A percentile compares a stretch with the other conserved stretches of the same genome.
phyloP scores from a whole-genome alignment of 2,888 invertebrate species.

The Dugesia japonica region DNA sequence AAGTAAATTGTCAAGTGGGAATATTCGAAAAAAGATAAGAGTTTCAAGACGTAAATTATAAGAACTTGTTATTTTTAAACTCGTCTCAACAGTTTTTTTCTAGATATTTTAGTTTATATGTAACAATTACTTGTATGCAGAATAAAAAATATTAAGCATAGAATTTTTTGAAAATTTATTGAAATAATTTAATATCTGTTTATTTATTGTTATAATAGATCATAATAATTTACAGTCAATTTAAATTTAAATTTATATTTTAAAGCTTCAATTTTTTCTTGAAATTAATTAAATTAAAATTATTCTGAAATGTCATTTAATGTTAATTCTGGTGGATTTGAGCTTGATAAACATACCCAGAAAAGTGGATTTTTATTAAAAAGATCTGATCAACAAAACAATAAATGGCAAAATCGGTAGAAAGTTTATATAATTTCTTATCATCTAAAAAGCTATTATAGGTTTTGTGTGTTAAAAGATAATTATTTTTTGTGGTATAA shows the following conservation, averaged over 20 bases:
- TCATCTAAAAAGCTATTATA: not conserved
- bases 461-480: not conserved
- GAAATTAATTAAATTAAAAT: not conserved
- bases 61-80: not conserved
- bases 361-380: constrained; percentile 11
- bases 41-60: not conserved
- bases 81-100: not conserved
- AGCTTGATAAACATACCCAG: not conserved
- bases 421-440: not conserved
- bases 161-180: too few species aligned
- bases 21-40: not conserved
- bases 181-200: too few species aligned
- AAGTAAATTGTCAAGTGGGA: not conserved
- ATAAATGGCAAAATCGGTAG: constrained; percentile 15
- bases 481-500: constrained; percentile 15
- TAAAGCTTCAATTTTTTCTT: not conserved
- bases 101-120: constrained; percentile 8
- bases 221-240: not conserved
- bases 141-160: not conserved
- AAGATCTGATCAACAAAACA: not conserved
- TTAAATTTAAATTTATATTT: not conserved
- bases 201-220: not conserved
- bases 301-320: not conserved
- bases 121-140: not conserved
- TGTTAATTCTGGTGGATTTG: not conserved